phyloP scores from a whole-genome alignment of 2,113 vertebrate genomes.

The Accipiter cooperii region DNA sequence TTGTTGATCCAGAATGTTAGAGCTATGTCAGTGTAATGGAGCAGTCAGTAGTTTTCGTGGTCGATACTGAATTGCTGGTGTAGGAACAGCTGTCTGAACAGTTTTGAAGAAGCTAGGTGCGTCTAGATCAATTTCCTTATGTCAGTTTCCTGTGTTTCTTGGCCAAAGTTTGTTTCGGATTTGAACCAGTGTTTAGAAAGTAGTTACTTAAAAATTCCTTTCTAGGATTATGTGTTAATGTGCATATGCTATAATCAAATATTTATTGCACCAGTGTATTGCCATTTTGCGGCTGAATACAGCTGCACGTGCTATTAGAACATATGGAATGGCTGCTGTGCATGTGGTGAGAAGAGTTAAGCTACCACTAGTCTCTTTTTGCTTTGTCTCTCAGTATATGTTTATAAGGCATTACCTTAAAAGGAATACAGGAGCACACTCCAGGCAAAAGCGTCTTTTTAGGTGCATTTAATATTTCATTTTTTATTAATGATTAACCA shows the following conservation, averaged over 20 bases:
- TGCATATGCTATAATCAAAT: neutral
- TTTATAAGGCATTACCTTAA: neutral
- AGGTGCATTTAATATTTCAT: neutral
- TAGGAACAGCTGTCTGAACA: neutral
- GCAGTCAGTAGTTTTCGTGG: accelerated
- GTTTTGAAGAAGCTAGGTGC: neutral
- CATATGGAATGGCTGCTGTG: neutral
- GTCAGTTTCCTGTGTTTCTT: neutral
- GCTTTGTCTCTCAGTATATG: neutral
- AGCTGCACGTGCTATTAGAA: neutral
- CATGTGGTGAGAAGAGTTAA: neutral
- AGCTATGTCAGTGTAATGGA: neutral
- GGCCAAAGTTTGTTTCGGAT: neutral
- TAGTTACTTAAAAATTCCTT: neutral
- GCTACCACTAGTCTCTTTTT: neutral
- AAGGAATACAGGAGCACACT: accelerated
- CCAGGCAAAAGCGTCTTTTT: neutral
- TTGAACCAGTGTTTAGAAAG: neutral
- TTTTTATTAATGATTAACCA: neutral
- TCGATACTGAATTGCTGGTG: neutral
- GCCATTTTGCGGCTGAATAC: neutral
- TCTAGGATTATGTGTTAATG: neutral
- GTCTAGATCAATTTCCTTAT: neutral
- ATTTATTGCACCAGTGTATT: accelerated
- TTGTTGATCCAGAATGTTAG: neutral